These are phyloP conservation scores for Scomber scombrus DNA, from an alignment of 2,113 vertebrate genomes.

Conservation along the genomic window DNA sequence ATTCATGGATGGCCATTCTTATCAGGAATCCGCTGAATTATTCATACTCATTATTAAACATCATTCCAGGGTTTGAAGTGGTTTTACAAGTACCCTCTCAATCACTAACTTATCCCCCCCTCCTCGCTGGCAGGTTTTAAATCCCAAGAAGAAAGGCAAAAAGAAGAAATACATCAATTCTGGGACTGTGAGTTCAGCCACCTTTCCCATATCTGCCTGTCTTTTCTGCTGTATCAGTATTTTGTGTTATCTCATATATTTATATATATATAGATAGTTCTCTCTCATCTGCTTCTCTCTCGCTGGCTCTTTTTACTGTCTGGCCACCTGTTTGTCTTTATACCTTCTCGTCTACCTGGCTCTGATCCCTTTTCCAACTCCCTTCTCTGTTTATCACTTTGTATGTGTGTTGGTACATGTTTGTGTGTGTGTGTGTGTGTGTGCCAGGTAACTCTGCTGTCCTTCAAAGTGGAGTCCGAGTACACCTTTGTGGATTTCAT, in stretches of 20 bases:
- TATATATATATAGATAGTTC: constrained; percentile 12
- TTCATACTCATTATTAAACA: constrained; percentile 61
- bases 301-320: constrained; percentile 5
- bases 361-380: background rate
- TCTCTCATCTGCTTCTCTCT: constrained; percentile 45
- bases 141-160: constrained; percentile 98
- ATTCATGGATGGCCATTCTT: constrained; percentile 5
- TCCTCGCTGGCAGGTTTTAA: constrained; percentile 89
- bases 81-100: constrained; percentile 36
- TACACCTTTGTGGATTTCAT: constrained; percentile 99
- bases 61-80: constrained; percentile 36
- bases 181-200: constrained; percentile 91
- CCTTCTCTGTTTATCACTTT: constrained; percentile 35
- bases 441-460: constrained; percentile 94
- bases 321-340: constrained; percentile 52
- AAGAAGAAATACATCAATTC: constrained; percentile 99
- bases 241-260: constrained; percentile 12
- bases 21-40: constrained; percentile 49
- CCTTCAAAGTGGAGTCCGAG: constrained; percentile 97
- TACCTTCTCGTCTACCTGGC: constrained; percentile 22
- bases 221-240: constrained; percentile 8
- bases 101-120: constrained; percentile 18
- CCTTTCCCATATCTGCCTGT: constrained; percentile 4
- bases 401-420: constrained; percentile 22
- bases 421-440: constrained; percentile 25